Evolutionary conservation across 2,888 invertebrate species (phyloP), one percentile per base, ranked within the genome.

Genomic region (Graphium colonna): DNA sequence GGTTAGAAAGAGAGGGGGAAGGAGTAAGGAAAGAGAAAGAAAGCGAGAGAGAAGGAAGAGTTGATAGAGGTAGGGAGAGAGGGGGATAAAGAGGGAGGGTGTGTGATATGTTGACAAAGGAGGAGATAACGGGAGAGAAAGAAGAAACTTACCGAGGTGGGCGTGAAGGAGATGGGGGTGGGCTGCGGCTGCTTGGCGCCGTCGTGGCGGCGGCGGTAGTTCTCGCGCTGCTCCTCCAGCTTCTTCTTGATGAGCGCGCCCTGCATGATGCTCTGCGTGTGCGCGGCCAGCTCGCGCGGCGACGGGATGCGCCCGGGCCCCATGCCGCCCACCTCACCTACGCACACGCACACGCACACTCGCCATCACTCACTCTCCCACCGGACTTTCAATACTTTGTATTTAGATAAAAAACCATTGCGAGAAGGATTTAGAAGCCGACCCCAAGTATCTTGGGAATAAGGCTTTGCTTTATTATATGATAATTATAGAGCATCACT

Each of bases 181-280:
- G 82, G 61, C 60, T 86, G 88, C 63, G 73, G 78, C 50, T 60
- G 33, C 10, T n/a, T 33, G 28, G 28, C 8, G 28, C 28, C 63
- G 77, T 95, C 95, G 79, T 95, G 96, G 57, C 95, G 92, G 68
- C 95, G 94, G 57, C 95, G 92, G 81, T 91, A 96, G 79, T 95
- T 95, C 80, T 96, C 96, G 51, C 94, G 93, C 78, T 96, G 96
- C 68, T 96, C 96, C 77, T 96, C 96, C 53, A 97, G 87, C 80
- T 96, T 96, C 89, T 96, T 95, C 87, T 96, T 96, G 68, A 96
- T 94, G 65, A 96, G 91, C 12, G 96, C 96, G 68, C 92, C 92
- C 82, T 96, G 96, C 92, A 96, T 94, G 65, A 97, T 96, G 65
- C 93, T 92, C 85, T 97, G 96, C 33, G 96, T 95, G 82, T 96